Evolutionary conservation across 2,888 invertebrate genomes (phyloP).

Genomic region (Deladenus siricidicola): DNA sequence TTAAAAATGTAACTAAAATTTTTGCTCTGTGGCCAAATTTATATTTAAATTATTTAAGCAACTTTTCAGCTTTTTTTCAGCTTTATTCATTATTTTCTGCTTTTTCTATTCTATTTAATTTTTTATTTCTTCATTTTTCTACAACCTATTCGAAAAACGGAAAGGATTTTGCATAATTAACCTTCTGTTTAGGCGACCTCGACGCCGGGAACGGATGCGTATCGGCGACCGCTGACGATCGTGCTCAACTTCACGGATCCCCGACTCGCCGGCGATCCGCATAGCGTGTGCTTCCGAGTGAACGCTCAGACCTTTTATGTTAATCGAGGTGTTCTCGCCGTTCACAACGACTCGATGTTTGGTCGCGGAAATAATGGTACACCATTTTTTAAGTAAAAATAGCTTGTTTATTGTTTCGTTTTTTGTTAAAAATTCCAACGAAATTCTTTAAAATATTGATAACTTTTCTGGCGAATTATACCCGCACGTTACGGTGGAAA

Average conservation of each 20-base stretch:
- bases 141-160: too few species aligned
- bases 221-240: neutral
- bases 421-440: too few species aligned
- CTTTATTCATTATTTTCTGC: too few species aligned
- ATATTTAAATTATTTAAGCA: too few species aligned
- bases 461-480: conserved; percentile 24
- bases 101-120: too few species aligned
- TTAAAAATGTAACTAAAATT: too few species aligned
- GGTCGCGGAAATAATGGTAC: conserved; percentile 7
- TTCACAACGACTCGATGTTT: conserved; percentile 27
- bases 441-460: neutral
- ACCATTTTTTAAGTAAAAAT: too few species aligned
- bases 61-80: too few species aligned
- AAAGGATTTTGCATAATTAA: conserved; percentile 3
- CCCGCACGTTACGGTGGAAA: conserved; percentile 28
- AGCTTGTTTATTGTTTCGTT: too few species aligned
- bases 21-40: too few species aligned
- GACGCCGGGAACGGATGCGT: neutral
- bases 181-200: conserved; percentile 14
- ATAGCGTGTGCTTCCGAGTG: conserved; percentile 20
- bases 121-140: conserved; percentile 1
- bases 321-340: conserved; percentile 32
- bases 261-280: neutral
- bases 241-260: neutral
- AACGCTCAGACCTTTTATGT: conserved; percentile 31